Conservation (phyloP, 2,113 vertebrate genomes). For the Panurus biarmicus region DNA sequence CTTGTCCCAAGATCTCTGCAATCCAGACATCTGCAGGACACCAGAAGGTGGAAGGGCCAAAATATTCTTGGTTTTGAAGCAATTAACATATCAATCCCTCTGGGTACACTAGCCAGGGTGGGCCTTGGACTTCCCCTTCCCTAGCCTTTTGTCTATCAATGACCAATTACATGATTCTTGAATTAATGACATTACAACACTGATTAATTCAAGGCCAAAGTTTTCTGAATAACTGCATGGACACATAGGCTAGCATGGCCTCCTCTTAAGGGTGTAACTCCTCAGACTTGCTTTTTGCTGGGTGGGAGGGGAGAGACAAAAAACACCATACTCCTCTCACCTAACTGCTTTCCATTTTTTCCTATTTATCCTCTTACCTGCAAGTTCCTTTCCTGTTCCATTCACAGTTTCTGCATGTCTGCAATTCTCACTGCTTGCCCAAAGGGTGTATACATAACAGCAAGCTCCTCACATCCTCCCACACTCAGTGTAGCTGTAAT, state of each 20-base stretch:
- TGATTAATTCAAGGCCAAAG: not conserved
- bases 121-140: not conserved
- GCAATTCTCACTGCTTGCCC: not conserved
- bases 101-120: not conserved
- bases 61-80: not conserved
- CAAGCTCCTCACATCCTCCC: not conserved
- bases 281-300: not conserved
- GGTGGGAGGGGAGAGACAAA: not conserved
- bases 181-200: not conserved
- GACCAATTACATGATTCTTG: not conserved
- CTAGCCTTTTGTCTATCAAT: not conserved
- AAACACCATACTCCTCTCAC: not conserved
- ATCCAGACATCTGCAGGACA: not conserved
- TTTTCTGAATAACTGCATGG: not conserved
- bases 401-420: not conserved
- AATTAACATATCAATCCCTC: not conserved
- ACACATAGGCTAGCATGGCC: not conserved
- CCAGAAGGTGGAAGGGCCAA: not conserved
- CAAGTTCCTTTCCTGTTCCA: not conserved
- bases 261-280: not conserved
- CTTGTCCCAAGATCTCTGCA: not conserved
- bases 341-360: not conserved
- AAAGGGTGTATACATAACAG: not conserved
- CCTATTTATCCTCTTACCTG: not conserved
- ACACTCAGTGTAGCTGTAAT: not conserved